These are phyloP conservation scores for Trematocara stigmaticum DNA, from an alignment of 2,113 vertebrate species.

Conservation along the genomic window DNA sequence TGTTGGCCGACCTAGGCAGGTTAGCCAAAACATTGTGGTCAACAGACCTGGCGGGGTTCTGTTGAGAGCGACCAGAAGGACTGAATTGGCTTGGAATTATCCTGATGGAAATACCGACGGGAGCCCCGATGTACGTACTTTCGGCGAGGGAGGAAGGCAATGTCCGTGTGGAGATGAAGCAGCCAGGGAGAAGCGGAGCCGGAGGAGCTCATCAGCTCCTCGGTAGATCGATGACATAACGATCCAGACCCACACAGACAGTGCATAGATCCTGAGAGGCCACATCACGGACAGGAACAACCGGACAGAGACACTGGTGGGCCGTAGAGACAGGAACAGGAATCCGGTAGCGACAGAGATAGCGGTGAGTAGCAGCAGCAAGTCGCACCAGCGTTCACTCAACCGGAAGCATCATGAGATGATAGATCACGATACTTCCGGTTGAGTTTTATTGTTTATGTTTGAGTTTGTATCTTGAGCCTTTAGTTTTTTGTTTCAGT, in stretches of 20 bases:
- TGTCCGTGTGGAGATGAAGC: too few relatives aligned
- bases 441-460: not conserved
- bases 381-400: rapidly evolving
- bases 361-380: too few relatives aligned
- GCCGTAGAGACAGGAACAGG: not conserved
- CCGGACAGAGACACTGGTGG: not conserved
- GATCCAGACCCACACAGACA: not conserved
- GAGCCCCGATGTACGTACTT: too few relatives aligned
- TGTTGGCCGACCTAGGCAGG: too few relatives aligned
- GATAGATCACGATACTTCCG: not conserved
- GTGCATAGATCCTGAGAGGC: not conserved
- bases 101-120: too few relatives aligned
- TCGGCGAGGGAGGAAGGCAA: too few relatives aligned
- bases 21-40: too few relatives aligned
- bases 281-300: rapidly evolving
- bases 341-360: too few relatives aligned
- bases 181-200: too few relatives aligned
- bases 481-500: not conserved
- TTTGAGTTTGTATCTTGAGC: not conserved
- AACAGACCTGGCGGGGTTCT: too few relatives aligned
- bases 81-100: too few relatives aligned
- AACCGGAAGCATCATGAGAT: not conserved
- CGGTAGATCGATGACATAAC: not conserved
- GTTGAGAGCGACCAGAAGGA: too few relatives aligned
- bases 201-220: not conserved